Evolutionary conservation across 1,140 invertebrate species (phyloP), one percentile per base, ranked within the genome.

Genomic region (Drosophila virilis): DNA sequence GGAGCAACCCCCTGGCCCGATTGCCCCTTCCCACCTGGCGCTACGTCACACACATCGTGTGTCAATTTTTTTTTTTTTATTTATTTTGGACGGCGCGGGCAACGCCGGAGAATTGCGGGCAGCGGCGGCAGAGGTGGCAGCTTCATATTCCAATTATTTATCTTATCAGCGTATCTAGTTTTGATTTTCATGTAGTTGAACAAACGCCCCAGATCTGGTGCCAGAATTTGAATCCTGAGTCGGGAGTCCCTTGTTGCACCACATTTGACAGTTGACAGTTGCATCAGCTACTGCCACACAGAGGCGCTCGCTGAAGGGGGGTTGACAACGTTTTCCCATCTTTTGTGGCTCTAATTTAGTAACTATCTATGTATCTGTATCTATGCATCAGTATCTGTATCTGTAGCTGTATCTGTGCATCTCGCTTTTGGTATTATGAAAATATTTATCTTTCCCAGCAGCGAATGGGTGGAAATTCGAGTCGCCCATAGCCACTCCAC

Each of bases 71-170:
- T 58, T 22, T 22, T 22, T 22, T 17, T 43, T 60, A 37, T 54
- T 38, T 22, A 8, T 58, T 58, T 54, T 40, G 43, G 45, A 32
- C 8, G 1, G 38, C 15, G 33, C 43, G 48, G 37, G 35, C 42
- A 2, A 28, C 9, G 42, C n/a, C 10, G 32, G n/a, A 9, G 42
- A 17, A 15, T 8, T 22, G 43, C 4, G 35, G 54, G 9, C 13
- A 37, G 52, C 33, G 48, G 8, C 40, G 45, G 46, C 13, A 37
- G 64, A 17, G 48, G 12, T 33, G 45, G 46, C 81, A 88, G 83
- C 79, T 68, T 88, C 83, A 89, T 88, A 89, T 88, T 88, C 83
- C 83, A 88, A 89, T 89, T 88, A 88, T 88, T 88, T 88, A 88
- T 88, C 83, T 88, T 88, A 88, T 88, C 83, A 33, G 76, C 43